A percentile compares a stretch with the other conserved stretches of the same genome.
Conservation (phyloP, 2,888 invertebrate genomes). For the Lasiommata megera region DNA sequence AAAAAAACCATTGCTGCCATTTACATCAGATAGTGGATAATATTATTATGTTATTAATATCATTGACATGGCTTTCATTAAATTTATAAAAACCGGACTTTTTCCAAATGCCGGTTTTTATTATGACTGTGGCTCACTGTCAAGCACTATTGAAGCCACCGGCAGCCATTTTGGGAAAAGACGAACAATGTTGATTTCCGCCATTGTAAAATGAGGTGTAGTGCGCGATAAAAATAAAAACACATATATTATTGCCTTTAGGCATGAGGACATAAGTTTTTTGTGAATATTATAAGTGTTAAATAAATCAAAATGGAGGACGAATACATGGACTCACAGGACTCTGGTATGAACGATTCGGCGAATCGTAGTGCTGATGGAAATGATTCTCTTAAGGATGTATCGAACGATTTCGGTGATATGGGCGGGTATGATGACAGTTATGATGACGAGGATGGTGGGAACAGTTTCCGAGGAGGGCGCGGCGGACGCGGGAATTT, state of each 20-base stretch:
- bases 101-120: not conserved
- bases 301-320: conserved; percentile 58
- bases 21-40: too few relatives aligned
- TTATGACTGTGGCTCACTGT: not conserved
- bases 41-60: too few relatives aligned
- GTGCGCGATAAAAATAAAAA: conserved; percentile 40
- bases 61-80: too few relatives aligned
- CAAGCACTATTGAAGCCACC: conserved; percentile 37
- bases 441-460: conserved; percentile 66
- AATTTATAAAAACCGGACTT: too few relatives aligned
- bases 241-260: conserved; percentile 33
- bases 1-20: too few relatives aligned
- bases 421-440: conserved; percentile 56
- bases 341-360: conserved; percentile 49
- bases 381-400: conserved; percentile 47
- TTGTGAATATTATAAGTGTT: conserved; percentile 31
- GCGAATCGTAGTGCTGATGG: conserved; percentile 45
- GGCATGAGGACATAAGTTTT: conserved; percentile 62
- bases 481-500: conserved; percentile 70
- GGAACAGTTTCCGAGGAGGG: conserved; percentile 57
- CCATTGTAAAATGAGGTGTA: conserved; percentile 40
- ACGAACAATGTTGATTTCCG: conserved; percentile 54
- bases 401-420: conserved; percentile 64
- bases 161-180: conserved; percentile 54
- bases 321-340: conserved; percentile 67